Percentiles rank a stretch among this genome's conserved stretches.
Evolutionary conservation across 92 coral and sea anemone species (phyloP).

Genomic region (Pocillopora grandis): DNA sequence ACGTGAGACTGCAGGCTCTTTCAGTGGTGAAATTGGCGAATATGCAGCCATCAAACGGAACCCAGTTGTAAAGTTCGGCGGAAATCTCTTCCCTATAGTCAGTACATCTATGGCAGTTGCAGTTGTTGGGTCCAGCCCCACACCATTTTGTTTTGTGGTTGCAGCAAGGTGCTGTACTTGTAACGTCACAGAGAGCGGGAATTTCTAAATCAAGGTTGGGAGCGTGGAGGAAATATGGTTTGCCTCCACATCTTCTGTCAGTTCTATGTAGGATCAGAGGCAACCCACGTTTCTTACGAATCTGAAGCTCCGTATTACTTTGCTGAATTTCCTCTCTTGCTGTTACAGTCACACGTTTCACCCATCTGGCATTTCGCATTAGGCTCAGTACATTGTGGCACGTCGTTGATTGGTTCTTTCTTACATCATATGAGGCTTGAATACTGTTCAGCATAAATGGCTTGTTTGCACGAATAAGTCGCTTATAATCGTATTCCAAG

Average conservation of each 20-base stretch:
- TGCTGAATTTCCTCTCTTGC: neutral
- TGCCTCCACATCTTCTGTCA: conserved; percentile 6
- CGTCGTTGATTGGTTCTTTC: neutral
- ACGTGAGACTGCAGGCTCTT: conserved; percentile 58
- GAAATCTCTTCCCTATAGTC: conserved; percentile 52
- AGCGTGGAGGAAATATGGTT: neutral
- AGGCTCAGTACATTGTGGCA: conserved; percentile 2
- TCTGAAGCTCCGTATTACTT: neutral
- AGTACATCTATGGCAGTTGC: conserved; percentile 58
- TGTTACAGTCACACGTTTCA: neutral
- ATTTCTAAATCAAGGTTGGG: neutral
- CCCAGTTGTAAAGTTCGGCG: conserved; percentile 66
- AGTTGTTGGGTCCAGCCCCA: conserved; percentile 38
- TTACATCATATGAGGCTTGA: neutral
- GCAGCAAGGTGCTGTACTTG: conserved; percentile 49
- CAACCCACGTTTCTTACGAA: conserved; percentile 5
- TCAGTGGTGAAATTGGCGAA: conserved; percentile 52
- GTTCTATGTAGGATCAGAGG: neutral
- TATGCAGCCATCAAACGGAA: conserved; percentile 35
- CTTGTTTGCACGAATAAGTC: neutral
- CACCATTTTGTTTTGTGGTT: conserved; percentile 51
- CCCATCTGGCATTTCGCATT: conserved; percentile 11
- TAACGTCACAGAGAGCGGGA: conserved; percentile 13
- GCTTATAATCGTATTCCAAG: neutral
- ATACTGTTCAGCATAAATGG: neutral